Evolutionary conservation across 2,888 invertebrate species (phyloP), one percentile per base, ranked within the genome.

Genomic region (Oscheius sp.): DNA sequence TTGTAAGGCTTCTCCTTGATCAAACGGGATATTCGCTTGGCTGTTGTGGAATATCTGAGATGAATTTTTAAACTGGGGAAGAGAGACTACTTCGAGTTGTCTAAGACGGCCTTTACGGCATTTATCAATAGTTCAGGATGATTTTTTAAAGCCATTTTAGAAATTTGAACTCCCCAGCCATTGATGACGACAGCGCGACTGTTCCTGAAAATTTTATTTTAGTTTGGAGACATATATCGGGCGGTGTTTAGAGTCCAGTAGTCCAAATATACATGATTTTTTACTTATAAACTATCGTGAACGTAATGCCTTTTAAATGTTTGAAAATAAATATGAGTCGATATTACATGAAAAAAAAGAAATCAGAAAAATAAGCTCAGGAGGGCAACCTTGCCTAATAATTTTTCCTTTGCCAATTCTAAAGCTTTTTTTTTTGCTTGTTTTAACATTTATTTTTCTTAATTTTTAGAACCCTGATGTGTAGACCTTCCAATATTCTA

Each of bases 151-250:
- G 62, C 30, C 26, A 50, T 41, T 44, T 73, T 76, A 22, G 72
- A 64, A 41, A 78, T 28, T 2, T 63, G 30, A 17, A 74, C 30
- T 38, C 78, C 81, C 81, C 81, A 81, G n/a, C 81, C 81, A 36
- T 78, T 80, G 24, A 70, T 49, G 17, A 65, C 78, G 2, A 77
- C 80, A 32, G 72, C 61, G 51, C 72, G 66, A 24, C 73, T 70
- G 62, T 81, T 81, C 32, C 78, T 69, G 41, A 22, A 67, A 51
- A 14, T 28, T 30, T 9, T 30, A 12, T 22, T 51, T 30, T 51
- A 22, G 6, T n/a, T 47, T 47, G 14, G 36, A 36, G 36, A 36
- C 24, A 12, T 41, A 20, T 41, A 6, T 41, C 12, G 5, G 41
- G 41, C 36, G 8, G 14, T 9, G 8, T 36, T 36, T 36, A 9